These are phyloP conservation scores for Champsocephalus gunnari DNA, from an alignment of 2,797 vertebrate genomes.

Conservation along the genomic window DNA sequence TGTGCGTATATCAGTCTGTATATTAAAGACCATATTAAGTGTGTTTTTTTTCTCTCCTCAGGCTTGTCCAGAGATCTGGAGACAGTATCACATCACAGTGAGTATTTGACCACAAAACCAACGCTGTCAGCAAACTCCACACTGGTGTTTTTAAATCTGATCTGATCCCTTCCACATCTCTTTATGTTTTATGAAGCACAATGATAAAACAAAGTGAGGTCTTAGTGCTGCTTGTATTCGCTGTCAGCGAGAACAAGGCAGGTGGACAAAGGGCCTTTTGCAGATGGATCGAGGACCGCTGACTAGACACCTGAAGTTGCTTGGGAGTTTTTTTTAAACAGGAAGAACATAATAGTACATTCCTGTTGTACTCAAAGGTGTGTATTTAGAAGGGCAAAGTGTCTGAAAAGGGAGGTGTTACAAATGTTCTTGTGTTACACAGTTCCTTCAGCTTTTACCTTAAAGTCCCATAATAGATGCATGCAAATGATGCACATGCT, in stretches of 20 bases:
- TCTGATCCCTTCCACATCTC: background rate
- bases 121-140: background rate
- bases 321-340: background rate
- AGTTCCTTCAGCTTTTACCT: background rate
- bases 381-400: background rate
- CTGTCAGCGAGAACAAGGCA: background rate
- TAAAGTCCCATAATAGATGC: background rate
- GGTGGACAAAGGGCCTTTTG: background rate
- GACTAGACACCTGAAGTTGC: too few relatives aligned
- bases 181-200: background rate
- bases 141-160: background rate
- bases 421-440: background rate
- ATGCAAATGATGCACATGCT: background rate
- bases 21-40: background rate
- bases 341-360: too few relatives aligned
- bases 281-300: background rate
- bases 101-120: slow-evolving; percentile 76
- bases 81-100: slow-evolving; percentile 98
- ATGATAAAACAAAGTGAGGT: too few relatives aligned
- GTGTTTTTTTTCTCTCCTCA: slow-evolving; percentile 75
- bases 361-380: too few relatives aligned
- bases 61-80: slow-evolving; percentile 98
- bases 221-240: too few relatives aligned
- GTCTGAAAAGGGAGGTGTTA: background rate
- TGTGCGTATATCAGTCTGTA: slow-evolving; percentile 5